phyloP scores from a whole-genome alignment of 2,113 vertebrate genomes.

The Accipiter virgatus region DNA sequence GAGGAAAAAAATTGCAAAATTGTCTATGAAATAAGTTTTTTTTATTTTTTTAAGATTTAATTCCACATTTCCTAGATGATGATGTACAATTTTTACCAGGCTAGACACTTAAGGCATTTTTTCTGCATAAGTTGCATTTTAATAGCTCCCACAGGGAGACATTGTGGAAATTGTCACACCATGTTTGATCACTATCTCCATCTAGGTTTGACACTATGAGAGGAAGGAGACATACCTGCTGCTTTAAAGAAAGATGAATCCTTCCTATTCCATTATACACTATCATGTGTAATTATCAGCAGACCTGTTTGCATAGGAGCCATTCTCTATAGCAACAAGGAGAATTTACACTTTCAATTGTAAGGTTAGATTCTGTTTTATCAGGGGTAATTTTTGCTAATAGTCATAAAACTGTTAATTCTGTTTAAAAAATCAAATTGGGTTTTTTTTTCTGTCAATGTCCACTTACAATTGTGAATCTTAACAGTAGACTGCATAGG shows the following conservation, averaged over 20 bases:
- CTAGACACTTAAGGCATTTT: not conserved
- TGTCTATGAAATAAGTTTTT: not conserved
- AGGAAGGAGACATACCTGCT: not conserved
- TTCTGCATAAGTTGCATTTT: conserved; percentile 11
- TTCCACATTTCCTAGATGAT: not conserved
- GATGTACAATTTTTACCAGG: not conserved
- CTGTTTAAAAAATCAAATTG: not conserved
- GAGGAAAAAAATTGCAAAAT: not conserved
- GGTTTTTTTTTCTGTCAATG: not conserved
- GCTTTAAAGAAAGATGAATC: not conserved
- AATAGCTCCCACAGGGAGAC: conserved; percentile 30
- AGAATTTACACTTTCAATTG: not conserved
- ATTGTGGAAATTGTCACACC: not conserved
- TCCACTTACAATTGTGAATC: not conserved
- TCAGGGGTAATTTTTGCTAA: not conserved
- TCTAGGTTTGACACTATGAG: not conserved
- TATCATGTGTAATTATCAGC: not conserved
- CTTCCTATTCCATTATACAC: not conserved
- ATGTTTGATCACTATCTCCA: conserved; percentile 35
- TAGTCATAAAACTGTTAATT: not conserved
- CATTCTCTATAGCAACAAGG: not conserved
- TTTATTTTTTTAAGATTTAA: not conserved
- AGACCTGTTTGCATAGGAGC: not conserved
- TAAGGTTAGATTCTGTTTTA: not conserved
- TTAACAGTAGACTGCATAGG: not conserved